These are phyloP conservation scores for Hipposideros larvatus DNA, from an alignment of 2,797 vertebrate species.

Conservation along the genomic window DNA sequence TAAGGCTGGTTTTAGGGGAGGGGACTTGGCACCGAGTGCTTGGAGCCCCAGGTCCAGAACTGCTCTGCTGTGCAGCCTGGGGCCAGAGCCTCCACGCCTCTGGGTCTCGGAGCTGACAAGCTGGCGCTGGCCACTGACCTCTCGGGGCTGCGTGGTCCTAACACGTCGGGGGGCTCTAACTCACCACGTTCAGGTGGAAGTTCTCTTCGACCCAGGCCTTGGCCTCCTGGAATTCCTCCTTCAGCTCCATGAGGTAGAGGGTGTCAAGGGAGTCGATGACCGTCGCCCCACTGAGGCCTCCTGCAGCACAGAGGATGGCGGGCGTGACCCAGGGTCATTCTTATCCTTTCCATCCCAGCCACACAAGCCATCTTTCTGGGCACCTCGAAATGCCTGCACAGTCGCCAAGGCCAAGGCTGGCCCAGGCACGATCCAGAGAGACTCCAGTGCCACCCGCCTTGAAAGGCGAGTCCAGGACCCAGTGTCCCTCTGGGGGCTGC, in stretches of 20 bases:
- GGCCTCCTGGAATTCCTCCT: slow-evolving; percentile 96
- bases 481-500: background rate
- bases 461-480: background rate
- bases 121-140: background rate
- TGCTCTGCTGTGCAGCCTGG: background rate
- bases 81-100: background rate
- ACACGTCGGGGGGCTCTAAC: slow-evolving; percentile 61
- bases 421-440: background rate
- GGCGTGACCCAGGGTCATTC: background rate
- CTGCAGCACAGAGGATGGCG: slow-evolving; percentile 86
- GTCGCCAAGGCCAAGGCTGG: background rate
- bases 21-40: rapidly evolving
- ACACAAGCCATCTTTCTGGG: background rate
- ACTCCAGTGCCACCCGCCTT: background rate
- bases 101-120: background rate
- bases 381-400: background rate
- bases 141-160: background rate
- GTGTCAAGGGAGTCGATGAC: slow-evolving; percentile 97
- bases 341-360: background rate
- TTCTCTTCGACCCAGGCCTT: slow-evolving; percentile 95
- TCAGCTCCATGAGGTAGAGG: slow-evolving; percentile 96
- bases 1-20: background rate
- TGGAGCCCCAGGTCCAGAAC: background rate
- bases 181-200: slow-evolving; percentile 96
- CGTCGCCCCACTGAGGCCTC: slow-evolving; percentile 96